Evolutionary conservation across 2,113 vertebrate genomes (phyloP).

Genomic region (Limanda limanda): DNA sequence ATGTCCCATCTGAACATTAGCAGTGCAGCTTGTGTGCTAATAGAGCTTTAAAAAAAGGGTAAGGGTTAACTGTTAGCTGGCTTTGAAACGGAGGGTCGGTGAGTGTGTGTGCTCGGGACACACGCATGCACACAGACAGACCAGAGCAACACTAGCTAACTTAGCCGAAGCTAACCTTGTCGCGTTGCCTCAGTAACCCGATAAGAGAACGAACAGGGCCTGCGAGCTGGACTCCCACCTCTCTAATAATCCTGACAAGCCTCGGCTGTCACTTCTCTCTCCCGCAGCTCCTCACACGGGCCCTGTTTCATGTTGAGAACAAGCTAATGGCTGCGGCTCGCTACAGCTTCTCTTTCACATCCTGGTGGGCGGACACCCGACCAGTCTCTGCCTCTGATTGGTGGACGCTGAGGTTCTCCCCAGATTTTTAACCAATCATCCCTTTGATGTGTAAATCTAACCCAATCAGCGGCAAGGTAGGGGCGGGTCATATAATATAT

Average conservation of each 20-base stretch:
- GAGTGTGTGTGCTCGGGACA: slow-evolving; percentile 1
- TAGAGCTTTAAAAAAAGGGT: no score
- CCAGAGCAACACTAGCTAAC: slow-evolving; percentile 3
- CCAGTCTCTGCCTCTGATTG: neutral
- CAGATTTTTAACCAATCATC: neutral
- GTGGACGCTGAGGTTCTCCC: neutral
- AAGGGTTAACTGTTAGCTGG: neutral
- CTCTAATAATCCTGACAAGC: slow-evolving; percentile 2
- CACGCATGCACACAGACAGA: neutral
- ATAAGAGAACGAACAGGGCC: neutral
- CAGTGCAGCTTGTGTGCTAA: neutral
- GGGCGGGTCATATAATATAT: neutral
- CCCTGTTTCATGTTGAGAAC: neutral
- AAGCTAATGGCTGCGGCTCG: neutral
- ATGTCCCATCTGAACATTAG: neutral
- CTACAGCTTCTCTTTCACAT: neutral
- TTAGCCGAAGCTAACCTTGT: slow-evolving; percentile 37
- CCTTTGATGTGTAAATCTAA: neutral
- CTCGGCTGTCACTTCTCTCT: neutral
- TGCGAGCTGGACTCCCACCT: slow-evolving; percentile 27
- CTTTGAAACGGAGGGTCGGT: neutral
- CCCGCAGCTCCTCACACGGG: neutral
- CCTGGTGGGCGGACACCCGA: neutral
- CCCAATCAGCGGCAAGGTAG: neutral
- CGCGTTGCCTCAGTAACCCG: slow-evolving; percentile 1